phyloP scores from a whole-genome alignment of 2,797 vertebrate genomes.

The Brachyalestes nurse region DNA sequence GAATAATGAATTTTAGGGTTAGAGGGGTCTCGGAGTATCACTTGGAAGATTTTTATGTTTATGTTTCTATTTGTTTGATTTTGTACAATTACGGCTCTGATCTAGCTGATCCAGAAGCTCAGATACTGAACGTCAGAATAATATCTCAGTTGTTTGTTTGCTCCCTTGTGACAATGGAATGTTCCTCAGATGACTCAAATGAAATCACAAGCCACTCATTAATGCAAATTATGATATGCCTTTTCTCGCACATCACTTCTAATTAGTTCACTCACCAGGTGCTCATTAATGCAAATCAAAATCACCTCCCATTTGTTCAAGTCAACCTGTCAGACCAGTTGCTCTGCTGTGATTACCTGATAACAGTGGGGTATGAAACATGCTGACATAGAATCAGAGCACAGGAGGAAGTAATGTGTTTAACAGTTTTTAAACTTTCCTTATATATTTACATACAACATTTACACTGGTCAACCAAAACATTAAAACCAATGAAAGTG shows the following conservation, averaged over 20 bases:
- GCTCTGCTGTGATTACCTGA: not conserved
- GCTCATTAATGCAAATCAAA: conserved; percentile 31
- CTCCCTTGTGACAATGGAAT: conserved; percentile 40
- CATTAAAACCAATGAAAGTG: too few species aligned
- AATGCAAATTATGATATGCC: conserved; percentile 31
- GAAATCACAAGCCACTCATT: conserved; percentile 34
- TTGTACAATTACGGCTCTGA: too few species aligned
- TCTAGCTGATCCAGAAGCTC: too few species aligned
- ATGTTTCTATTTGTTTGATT: too few species aligned
- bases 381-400: not conserved
- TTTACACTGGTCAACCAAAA: too few species aligned
- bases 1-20: not conserved
- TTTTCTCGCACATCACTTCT: conserved; percentile 5
- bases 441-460: not conserved
- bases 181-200: not conserved
- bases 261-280: conserved; percentile 11
- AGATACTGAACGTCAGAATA: conserved; percentile 1
- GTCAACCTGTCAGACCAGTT: conserved; percentile 12
- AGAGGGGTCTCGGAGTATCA: too few species aligned
- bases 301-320: conserved; percentile 10
- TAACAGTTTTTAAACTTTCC: too few species aligned
- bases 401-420: not conserved
- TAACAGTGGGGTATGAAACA: not conserved
- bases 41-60: too few species aligned
- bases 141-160: not conserved